Evolutionary conservation across 2,888 invertebrate species (phyloP).

Genomic region (Cantharis nigra): DNA sequence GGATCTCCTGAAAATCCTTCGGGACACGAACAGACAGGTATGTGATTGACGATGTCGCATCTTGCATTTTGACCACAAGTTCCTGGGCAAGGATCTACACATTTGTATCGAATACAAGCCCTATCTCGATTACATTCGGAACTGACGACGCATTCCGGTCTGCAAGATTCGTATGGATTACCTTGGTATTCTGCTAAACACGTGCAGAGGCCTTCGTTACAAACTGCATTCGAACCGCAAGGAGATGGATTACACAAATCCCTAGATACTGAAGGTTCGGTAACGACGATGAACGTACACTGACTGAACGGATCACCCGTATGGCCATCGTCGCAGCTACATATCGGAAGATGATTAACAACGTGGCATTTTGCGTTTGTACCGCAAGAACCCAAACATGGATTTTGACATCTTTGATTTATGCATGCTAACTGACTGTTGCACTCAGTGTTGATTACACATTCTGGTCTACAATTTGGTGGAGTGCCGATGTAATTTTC

Average conservation of each 20-base stretch:
- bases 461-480: conserved; percentile 80
- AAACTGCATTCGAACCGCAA: conserved; percentile 75
- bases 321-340: conserved; percentile 74
- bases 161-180: conserved; percentile 70
- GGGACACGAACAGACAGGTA: conserved; percentile 73
- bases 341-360: conserved; percentile 79
- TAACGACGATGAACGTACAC: conserved; percentile 63
- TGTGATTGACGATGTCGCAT: conserved; percentile 74
- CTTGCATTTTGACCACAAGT: conserved; percentile 72
- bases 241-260: conserved; percentile 74
- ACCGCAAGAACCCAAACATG: conserved; percentile 83
- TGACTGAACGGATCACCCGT: conserved; percentile 83
- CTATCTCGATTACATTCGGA: conserved; percentile 68
- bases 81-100: conserved; percentile 70
- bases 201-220: conserved; percentile 66
- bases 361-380: conserved; percentile 79
- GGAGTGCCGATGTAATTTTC: conserved; percentile 79
- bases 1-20: conserved; percentile 72
- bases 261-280: conserved; percentile 51
- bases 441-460: conserved; percentile 79
- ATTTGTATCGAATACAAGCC: conserved; percentile 71
- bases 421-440: conserved; percentile 77
- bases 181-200: conserved; percentile 68
- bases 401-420: conserved; percentile 79
- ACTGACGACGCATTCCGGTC: conserved; percentile 73